Evolutionary conservation across 2,888 invertebrate species (phyloP), one percentile per base, ranked within the genome.

Genomic region (Dromius quadrimaculatus): DNA sequence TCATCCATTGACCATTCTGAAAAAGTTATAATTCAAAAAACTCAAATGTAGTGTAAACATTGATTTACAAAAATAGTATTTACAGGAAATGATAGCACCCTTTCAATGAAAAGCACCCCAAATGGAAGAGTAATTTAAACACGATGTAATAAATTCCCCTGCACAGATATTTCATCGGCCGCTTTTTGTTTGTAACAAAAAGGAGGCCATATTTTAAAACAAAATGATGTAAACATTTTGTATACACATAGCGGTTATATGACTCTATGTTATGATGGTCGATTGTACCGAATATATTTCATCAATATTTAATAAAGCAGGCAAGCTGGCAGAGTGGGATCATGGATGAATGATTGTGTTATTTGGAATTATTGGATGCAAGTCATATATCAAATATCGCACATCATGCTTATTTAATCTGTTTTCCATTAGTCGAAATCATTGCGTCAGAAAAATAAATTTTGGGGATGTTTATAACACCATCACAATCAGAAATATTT

Each of bases 231-330:
- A 23, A 41, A 62, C 47, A 47, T 47, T 47, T 47, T 47, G 19
- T 11, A 41, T 22, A 41, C 36, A 47, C 22, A n/a, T 62, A 41
- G n/a, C 41, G 43, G 19, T 9, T n/a, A n/a, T n/a, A n/a, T n/a
- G n/a, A n/a, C n/a, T n/a, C n/a, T n/a, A n/a, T n/a, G n/a, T n/a
- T n/a, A n/a, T n/a, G n/a, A n/a, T 36, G 9, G 8, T 3, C 9
- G 22, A 63, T 63, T 17, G 3, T 28, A 13, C 63, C 45, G 32
- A 47, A 64, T 50, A 64, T 64, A 50, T 64, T 64, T 64, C 50
- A 64, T 64, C 64, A 64, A 64, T 64, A 64, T 64, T 64, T 64
- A 64, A 64, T 64, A 64, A 50, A 47, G 64, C 50, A 19, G 19
- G 34, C 32, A 43, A 32, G 28, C 13, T 63, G 63, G 45, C 63